phyloP scores from a whole-genome alignment of 1,140 invertebrate genomes.

The Planococcus citri region DNA sequence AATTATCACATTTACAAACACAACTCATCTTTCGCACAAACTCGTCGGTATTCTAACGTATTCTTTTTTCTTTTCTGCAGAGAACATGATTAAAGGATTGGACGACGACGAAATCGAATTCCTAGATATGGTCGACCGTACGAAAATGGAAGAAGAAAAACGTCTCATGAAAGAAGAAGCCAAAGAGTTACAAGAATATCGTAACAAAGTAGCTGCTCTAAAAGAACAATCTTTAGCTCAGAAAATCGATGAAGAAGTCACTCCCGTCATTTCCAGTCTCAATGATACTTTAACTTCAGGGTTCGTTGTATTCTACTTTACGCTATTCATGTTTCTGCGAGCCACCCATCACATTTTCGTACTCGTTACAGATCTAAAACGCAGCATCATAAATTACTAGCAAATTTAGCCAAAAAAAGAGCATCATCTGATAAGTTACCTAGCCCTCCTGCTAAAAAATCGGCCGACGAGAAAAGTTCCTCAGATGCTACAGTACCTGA shows the following conservation, averaged over 20 bases:
- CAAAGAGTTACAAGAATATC: constrained; percentile 67
- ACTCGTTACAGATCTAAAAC: background rate
- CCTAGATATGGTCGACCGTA: constrained; percentile 73
- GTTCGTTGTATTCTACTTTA: background rate
- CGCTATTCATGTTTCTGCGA: too few species aligned
- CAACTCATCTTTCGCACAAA: too few species aligned
- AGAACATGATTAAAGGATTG: constrained; percentile 86
- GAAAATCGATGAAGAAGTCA: constrained; percentile 6
- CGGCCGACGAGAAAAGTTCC: background rate
- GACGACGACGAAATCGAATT: constrained; percentile 93
- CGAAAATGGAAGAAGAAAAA: constrained; percentile 68
- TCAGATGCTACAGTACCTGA: background rate
- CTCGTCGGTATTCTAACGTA: constrained; percentile 12
- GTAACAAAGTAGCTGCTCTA: constrained; percentile 59
- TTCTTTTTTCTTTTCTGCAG: constrained; percentile 36
- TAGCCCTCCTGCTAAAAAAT: constrained; percentile 1
- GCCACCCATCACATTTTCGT: too few species aligned
- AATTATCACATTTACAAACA: constrained; percentile 32
- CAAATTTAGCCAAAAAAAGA: background rate
- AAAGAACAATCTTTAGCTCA: constrained; percentile 33
- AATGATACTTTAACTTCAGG: background rate
- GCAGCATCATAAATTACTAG: background rate
- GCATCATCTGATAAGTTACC: background rate
- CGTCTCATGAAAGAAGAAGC: constrained; percentile 68
- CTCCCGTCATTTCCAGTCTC: background rate